Evolutionary conservation across 2,888 invertebrate species (phyloP).

Genomic region (Platynereis dumerilii): DNA sequence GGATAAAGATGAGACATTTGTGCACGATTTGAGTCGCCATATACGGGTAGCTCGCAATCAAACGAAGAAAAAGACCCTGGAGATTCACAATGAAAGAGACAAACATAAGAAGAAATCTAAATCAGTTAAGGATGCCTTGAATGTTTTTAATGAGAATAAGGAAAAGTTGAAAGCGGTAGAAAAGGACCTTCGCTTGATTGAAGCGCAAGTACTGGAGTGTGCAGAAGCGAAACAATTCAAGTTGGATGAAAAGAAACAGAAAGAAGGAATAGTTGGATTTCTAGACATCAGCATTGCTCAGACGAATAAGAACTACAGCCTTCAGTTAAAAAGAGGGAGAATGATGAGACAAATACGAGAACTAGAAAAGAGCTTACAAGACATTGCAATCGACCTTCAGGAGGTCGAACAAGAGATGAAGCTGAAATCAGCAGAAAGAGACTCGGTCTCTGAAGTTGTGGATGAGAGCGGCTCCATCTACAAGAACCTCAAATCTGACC

Average conservation of each 20-base stretch:
- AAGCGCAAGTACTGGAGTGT: slow-evolving; percentile 46
- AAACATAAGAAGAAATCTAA: slow-evolving; percentile 52
- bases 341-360: slow-evolving; percentile 52
- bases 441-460: slow-evolving; percentile 46
- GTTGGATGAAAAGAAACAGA: slow-evolving; percentile 50
- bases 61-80: slow-evolving; percentile 46
- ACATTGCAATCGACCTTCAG: slow-evolving; percentile 49
- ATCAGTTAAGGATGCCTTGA: slow-evolving; percentile 49
- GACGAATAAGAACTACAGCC: slow-evolving; percentile 54
- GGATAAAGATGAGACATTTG: slow-evolving; percentile 54
- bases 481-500: slow-evolving; percentile 46
- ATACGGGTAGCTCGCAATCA: slow-evolving; percentile 51
- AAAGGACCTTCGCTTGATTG: slow-evolving; percentile 49
- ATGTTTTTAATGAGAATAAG: slow-evolving; percentile 50
- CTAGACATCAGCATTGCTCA: slow-evolving; percentile 57
- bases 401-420: slow-evolving; percentile 47
- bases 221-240: slow-evolving; percentile 46
- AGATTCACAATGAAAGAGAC: slow-evolving; percentile 49
- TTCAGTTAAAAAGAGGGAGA: slow-evolving; percentile 54
- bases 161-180: slow-evolving; percentile 52
- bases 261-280: slow-evolving; percentile 60
- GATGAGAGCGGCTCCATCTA: slow-evolving; percentile 48
- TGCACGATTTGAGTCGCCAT: slow-evolving; percentile 53
- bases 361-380: slow-evolving; percentile 48
- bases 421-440: slow-evolving; percentile 49